Conservation (phyloP, 1,140 invertebrate species). For the Drosophila neocordata region DNA sequence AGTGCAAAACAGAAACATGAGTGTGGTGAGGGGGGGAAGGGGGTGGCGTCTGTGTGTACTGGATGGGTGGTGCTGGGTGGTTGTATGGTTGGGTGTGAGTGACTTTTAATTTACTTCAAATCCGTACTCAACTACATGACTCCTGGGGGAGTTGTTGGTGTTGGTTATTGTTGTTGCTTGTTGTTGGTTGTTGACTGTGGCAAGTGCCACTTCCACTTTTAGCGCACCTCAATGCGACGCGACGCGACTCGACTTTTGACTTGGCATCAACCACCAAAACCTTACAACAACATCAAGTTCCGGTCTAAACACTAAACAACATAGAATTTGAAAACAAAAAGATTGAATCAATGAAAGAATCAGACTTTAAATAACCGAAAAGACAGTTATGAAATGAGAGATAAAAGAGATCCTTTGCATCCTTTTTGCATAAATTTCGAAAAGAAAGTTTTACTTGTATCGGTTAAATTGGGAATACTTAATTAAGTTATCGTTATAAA, state of each 20-base stretch:
- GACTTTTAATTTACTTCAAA: conserved; percentile 83
- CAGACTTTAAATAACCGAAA: too few relatives aligned
- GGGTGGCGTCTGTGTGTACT: background rate
- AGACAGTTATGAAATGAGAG: too few relatives aligned
- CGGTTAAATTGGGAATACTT: too few relatives aligned
- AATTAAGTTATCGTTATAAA: too few relatives aligned
- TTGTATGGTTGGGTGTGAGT: conserved; percentile 58
- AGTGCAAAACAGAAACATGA: conserved; percentile 35
- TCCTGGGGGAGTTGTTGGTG: conserved; percentile 62
- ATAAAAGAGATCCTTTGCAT: too few relatives aligned
- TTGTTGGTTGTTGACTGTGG: conserved; percentile 2
- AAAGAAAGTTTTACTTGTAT: too few relatives aligned
- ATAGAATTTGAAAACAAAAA: background rate
- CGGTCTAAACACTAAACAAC: conserved; percentile 39
- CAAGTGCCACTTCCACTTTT: conserved; percentile 47
- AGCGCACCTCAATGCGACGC: conserved; percentile 39
- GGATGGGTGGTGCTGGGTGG: background rate
- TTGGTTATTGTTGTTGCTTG: conserved; percentile 17
- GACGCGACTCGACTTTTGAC: conserved; percentile 50
- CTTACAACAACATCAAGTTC: conserved; percentile 42
- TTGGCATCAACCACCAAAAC: conserved; percentile 29
- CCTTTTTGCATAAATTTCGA: too few relatives aligned
- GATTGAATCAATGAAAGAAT: too few relatives aligned
- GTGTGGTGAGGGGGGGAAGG: too few relatives aligned
- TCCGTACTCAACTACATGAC: conserved; percentile 79